Percentiles rank a stretch among this genome's conserved stretches.
phyloP scores from a whole-genome alignment of 2,113 vertebrate species.

The Leptodactylus fuscus region DNA sequence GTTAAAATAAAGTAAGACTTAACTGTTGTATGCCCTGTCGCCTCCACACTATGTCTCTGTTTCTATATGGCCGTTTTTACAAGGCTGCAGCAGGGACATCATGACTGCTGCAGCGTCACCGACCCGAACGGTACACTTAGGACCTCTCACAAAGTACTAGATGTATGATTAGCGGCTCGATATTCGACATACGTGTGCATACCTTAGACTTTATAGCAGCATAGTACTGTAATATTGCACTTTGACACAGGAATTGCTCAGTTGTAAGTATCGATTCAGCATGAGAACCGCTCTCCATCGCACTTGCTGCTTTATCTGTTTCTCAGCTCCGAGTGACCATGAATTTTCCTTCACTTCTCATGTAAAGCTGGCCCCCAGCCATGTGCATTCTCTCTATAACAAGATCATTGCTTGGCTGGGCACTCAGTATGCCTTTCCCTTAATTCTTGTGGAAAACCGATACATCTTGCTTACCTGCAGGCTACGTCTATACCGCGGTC shows the following conservation, averaged over 20 bases:
- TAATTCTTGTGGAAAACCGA: slow-evolving; percentile 38
- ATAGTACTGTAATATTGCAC: not conserved
- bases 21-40: too few relatives aligned
- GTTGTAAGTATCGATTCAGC: not conserved
- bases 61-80: too few relatives aligned
- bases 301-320: slow-evolving; percentile 15
- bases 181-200: too few relatives aligned
- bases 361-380: not conserved
- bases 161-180: too few relatives aligned
- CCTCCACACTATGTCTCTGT: too few relatives aligned
- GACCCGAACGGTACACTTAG: too few relatives aligned
- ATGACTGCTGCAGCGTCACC: too few relatives aligned
- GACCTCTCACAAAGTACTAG: too few relatives aligned
- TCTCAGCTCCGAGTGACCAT: not conserved
- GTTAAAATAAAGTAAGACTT: too few relatives aligned
- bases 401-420: not conserved
- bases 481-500: not conserved
- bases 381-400: slow-evolving; percentile 13
- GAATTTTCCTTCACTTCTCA: not conserved
- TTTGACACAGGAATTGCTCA: not conserved
- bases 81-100: too few relatives aligned
- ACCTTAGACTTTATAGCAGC: not conserved
- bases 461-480: slow-evolving; percentile 14
- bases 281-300: not conserved
- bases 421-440: slow-evolving; percentile 12